Evolutionary conservation across 2,888 invertebrate species (phyloP).

Genomic region (Acrocera orbiculus): DNA sequence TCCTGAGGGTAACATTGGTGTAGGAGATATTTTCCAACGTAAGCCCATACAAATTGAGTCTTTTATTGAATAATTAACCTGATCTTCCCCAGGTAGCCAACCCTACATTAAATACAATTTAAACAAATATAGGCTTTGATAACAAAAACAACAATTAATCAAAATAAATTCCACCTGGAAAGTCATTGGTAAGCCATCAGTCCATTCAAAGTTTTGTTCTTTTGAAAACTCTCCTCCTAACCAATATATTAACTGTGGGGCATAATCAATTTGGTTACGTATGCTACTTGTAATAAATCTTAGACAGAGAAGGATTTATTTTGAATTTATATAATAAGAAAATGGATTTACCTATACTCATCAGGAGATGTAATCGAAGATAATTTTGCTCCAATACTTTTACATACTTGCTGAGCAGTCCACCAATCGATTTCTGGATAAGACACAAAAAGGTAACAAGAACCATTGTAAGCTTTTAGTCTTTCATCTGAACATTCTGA

Average conservation of each 20-base stretch:
- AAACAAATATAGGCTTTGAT: neutral
- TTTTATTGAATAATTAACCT: slow-evolving; percentile 21
- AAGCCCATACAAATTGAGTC: slow-evolving; percentile 35
- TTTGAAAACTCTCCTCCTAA: slow-evolving; percentile 41
- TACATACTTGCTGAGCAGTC: slow-evolving; percentile 50
- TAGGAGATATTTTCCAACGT: slow-evolving; percentile 49
- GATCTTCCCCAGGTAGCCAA: slow-evolving; percentile 42
- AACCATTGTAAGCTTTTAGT: slow-evolving; percentile 47
- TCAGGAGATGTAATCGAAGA: slow-evolving; percentile 49
- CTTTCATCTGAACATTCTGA: slow-evolving; percentile 54
- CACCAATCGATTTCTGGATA: slow-evolving; percentile 61
- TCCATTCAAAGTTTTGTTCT: slow-evolving; percentile 40
- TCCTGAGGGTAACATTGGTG: slow-evolving; percentile 47
- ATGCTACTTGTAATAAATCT: slow-evolving; percentile 48
- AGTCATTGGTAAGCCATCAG: slow-evolving; percentile 41
- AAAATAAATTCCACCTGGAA: slow-evolving; percentile 32
- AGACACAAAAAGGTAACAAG: slow-evolving; percentile 59
- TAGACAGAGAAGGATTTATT: too few relatives aligned
- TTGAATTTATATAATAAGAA: too few relatives aligned
- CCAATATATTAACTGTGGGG: slow-evolving; percentile 58
- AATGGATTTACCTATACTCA: slow-evolving; percentile 37
- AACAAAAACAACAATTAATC: neutral
- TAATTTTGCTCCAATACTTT: slow-evolving; percentile 51
- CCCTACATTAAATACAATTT: slow-evolving; percentile 23
- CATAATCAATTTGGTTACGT: slow-evolving; percentile 50